Percentiles rank a stretch among this genome's conserved stretches.
Evolutionary conservation across 2,888 invertebrate species (phyloP).

Genomic region (Formica aserva): DNA sequence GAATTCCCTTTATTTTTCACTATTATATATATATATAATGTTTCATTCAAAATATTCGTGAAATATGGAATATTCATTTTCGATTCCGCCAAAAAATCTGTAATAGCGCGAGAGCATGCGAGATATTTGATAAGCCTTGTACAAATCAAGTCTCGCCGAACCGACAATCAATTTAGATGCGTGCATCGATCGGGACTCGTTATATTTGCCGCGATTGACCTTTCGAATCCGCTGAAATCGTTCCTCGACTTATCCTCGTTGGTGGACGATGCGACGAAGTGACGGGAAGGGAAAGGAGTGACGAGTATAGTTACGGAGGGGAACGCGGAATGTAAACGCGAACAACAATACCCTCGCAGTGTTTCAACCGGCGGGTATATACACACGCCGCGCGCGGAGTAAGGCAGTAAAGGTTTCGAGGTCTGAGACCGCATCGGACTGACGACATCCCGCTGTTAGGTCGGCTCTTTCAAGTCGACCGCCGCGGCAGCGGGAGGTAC

Average conservation of each 20-base stretch:
- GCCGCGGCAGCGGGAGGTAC: slow-evolving; percentile 83
- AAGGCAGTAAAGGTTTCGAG: slow-evolving; percentile 77
- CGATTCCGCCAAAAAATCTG: not conserved
- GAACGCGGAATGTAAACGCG: slow-evolving; percentile 42
- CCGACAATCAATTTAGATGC: slow-evolving; percentile 40
- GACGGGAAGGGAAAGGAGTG: slow-evolving; percentile 37
- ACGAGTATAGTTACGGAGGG: not conserved
- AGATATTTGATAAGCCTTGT: not conserved
- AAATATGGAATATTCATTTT: not conserved
- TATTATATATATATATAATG: not conserved
- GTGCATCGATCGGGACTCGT: slow-evolving; percentile 9
- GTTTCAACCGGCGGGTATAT: slow-evolving; percentile 71
- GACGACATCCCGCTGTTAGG: slow-evolving; percentile 84
- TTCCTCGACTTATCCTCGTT: slow-evolving; percentile 2
- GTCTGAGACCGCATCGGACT: slow-evolving; percentile 78
- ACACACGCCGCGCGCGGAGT: slow-evolving; percentile 40
- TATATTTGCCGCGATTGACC: slow-evolving; percentile 38
- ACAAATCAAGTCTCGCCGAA: slow-evolving; percentile 26
- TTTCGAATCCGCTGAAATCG: slow-evolving; percentile 57
- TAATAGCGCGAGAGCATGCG: not conserved
- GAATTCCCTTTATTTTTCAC: not conserved
- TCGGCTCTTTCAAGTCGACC: slow-evolving; percentile 83
- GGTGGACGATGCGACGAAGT: slow-evolving; percentile 2
- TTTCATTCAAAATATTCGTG: not conserved
- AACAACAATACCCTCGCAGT: slow-evolving; percentile 71